Base-by-base conservation (phyloP, 2,797 vertebrate species). In the Pristis pectinata region DNA sequence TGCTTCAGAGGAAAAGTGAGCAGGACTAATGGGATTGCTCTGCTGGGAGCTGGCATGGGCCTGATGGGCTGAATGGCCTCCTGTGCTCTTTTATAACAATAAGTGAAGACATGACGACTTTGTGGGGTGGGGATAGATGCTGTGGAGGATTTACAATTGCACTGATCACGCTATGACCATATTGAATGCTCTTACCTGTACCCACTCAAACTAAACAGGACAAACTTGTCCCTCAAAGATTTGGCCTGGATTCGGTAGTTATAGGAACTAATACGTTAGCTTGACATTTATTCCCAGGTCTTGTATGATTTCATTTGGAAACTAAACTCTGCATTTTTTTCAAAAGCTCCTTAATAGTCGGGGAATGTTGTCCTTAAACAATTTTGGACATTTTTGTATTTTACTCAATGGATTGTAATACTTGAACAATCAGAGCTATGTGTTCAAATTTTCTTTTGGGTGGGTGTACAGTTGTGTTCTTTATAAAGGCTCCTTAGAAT, bases 251-350 rank as follows among this genome's bases (percentile, higher is more conserved):
- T 59, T 87, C 53, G 59, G 19, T 9, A 3, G 53, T 87, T 87
- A 27, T 3, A 34, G 83, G 83, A 59, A 59, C 4, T 59, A 87
- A 19, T 80, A 87, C 19, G 56, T 59, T 87, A 87, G 53, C 27
- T 59, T 85, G 30, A 56, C 27, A 87, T 87, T 59, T 87, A 87
- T 87, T 87, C 83, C 49, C 83, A 87, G 49, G 13, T 34, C 83
- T 59, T 2, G 4, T 34, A 30, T 59, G 30, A 59, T 34, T 87
- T n/a, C 27, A 56, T 13, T 87, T 87, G 83, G 53, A 24, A 87
- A 56, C 59, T 87, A 56, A 87, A 53, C 3, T 22, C 19, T 85
- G 8, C 49, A 85, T 13, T 30, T 85, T 56, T 85, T 30, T 27
- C 10, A 34, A 56, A 85, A 56, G 30, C 27, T 17, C 59, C 34